Evolutionary conservation across 1,140 invertebrate species (phyloP).

Genomic region (Leptopilina boulardi): DNA sequence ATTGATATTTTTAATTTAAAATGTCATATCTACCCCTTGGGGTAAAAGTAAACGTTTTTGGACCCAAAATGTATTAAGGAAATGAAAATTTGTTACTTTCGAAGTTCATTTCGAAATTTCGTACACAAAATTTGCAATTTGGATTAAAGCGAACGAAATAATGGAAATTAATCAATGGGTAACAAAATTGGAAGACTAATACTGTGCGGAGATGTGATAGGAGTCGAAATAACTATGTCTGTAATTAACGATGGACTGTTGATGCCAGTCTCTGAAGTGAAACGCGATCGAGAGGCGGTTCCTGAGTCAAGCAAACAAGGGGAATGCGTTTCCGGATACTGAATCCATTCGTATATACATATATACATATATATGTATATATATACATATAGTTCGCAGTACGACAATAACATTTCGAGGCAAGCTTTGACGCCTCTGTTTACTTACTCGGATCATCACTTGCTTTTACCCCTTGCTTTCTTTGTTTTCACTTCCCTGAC

Average conservation of each 20-base stretch:
- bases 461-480: neutral
- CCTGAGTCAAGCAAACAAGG: constrained; percentile 46
- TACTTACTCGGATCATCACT: constrained; percentile 53
- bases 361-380: neutral
- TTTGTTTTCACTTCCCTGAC: neutral
- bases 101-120: too few species aligned
- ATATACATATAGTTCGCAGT: neutral
- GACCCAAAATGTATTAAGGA: too few species aligned
- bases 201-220: neutral
- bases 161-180: neutral
- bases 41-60: too few species aligned
- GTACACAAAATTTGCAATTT: neutral
- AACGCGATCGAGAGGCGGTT: constrained; percentile 40
- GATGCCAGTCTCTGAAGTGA: constrained; percentile 25
- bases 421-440: constrained; percentile 52
- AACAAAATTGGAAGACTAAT: neutral
- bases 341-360: constrained; percentile 50
- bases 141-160: neutral
- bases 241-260: constrained; percentile 20
- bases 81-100: too few species aligned
- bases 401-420: constrained; percentile 49
- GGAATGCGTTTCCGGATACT: constrained; percentile 53
- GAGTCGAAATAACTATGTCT: constrained; percentile 13
- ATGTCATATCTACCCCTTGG: too few species aligned
- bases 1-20: too few species aligned